These are phyloP conservation scores for Aphidius gifuensis DNA, from an alignment of 1,140 invertebrate species.

Conservation along the genomic window DNA sequence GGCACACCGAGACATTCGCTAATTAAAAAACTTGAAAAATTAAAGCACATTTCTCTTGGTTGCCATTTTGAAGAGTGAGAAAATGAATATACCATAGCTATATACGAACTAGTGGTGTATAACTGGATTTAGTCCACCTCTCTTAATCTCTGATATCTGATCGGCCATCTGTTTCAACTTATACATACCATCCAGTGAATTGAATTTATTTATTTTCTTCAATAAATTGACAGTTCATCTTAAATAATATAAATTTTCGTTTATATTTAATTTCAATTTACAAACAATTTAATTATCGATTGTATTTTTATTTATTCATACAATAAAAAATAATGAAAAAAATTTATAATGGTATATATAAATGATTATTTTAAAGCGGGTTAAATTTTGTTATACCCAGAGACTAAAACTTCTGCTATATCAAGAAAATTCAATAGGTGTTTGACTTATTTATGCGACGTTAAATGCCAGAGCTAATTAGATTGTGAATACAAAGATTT, in stretches of 20 bases:
- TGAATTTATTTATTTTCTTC: constrained; percentile 25
- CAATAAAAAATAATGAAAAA: neutral
- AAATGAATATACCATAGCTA: neutral
- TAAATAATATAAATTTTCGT: constrained; percentile 11
- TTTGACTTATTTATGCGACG: constrained; percentile 44
- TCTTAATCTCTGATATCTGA: constrained; percentile 56
- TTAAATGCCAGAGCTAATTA: constrained; percentile 46
- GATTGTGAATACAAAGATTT: constrained; percentile 39
- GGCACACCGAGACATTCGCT: constrained; percentile 55
- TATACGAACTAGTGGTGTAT: too few species aligned
- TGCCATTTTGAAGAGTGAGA: constrained; percentile 13
- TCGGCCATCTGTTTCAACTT: constrained; percentile 54
- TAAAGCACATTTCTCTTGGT: constrained; percentile 56
- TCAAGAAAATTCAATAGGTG: constrained; percentile 38
- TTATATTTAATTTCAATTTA: too few species aligned
- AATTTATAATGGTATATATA: too few species aligned
- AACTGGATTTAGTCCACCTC: constrained; percentile 29
- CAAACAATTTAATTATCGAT: too few species aligned
- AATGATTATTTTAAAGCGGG: too few species aligned
- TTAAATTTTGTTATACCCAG: too few species aligned
- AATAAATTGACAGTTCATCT: constrained; percentile 22
- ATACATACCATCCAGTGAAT: constrained; percentile 28
- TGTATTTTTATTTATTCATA: neutral
- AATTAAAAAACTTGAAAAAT: constrained; percentile 60
- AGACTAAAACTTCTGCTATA: neutral